Percentiles rank a stretch among this genome's conserved stretches.
These are phyloP conservation scores for Theristicus caerulescens DNA, from an alignment of 2,113 vertebrate genomes.

Conservation along the genomic window DNA sequence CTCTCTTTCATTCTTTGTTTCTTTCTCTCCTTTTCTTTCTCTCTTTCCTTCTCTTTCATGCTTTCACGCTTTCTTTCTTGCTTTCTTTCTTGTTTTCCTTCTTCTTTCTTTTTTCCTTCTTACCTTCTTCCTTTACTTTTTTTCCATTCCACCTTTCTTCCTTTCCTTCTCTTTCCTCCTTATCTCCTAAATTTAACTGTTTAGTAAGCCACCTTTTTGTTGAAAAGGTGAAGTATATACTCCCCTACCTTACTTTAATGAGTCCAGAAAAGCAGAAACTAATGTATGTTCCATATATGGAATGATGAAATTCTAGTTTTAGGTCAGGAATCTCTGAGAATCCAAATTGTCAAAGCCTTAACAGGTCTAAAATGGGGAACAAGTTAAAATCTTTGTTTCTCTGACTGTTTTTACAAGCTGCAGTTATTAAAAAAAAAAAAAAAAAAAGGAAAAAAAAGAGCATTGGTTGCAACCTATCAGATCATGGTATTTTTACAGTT, in stretches of 20 bases:
- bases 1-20: too few relatives aligned
- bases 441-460: accelerated
- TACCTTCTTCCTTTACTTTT: not conserved
- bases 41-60: not conserved
- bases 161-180: not conserved
- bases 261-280: not conserved
- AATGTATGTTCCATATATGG: not conserved
- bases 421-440: not conserved
- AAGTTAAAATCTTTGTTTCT: not conserved
- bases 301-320: not conserved
- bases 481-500: not conserved
- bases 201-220: not conserved
- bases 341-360: not conserved
- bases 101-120: not conserved
- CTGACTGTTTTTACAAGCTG: not conserved
- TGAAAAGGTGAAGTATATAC: not conserved
- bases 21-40: accelerated
- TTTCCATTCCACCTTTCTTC: not conserved
- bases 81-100: not conserved
- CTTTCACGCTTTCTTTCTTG: not conserved
- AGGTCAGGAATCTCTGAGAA: not conserved
- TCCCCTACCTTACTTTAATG: not conserved
- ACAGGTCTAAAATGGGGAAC: not conserved
- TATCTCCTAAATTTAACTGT: not conserved
- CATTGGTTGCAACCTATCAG: not conserved